These are phyloP conservation scores for Pteromalus puparum DNA, from an alignment of 1,140 invertebrate species.

Conservation along the genomic window DNA sequence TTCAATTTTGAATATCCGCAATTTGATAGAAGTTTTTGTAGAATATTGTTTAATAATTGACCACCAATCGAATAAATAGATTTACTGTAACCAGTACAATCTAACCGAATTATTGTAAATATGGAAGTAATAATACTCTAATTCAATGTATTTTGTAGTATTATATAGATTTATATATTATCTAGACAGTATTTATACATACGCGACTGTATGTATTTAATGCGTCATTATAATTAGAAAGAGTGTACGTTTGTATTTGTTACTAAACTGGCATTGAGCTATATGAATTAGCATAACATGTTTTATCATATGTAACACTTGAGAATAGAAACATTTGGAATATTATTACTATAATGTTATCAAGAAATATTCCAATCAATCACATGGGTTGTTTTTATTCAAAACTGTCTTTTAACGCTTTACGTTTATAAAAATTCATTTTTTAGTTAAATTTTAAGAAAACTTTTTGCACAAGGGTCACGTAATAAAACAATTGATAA, in stretches of 20 bases:
- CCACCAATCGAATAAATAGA: neutral
- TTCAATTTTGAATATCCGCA: constrained; percentile 29
- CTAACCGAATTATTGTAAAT: constrained; percentile 46
- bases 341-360: neutral
- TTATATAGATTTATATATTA: constrained; percentile 44
- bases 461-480: neutral
- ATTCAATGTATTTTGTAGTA: constrained; percentile 49
- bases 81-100: constrained; percentile 23
- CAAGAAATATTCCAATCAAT: neutral
- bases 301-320: constrained; percentile 35
- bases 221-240: constrained; percentile 47
- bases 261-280: constrained; percentile 16
- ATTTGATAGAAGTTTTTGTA: constrained; percentile 33
- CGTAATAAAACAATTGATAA: neutral
- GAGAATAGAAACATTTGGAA: neutral
- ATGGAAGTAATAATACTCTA: constrained; percentile 37
- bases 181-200: constrained; percentile 50
- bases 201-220: constrained; percentile 54
- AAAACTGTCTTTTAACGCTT: neutral
- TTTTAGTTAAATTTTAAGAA: neutral
- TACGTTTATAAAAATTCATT: neutral
- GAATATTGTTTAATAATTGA: constrained; percentile 26
- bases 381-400: neutral
- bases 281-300: neutral
- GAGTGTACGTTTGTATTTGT: constrained; percentile 33